A percentile compares a stretch with the other conserved stretches of the same genome.
Conservation (phyloP, 2,888 invertebrate species). For the Hybos culiciformis region DNA sequence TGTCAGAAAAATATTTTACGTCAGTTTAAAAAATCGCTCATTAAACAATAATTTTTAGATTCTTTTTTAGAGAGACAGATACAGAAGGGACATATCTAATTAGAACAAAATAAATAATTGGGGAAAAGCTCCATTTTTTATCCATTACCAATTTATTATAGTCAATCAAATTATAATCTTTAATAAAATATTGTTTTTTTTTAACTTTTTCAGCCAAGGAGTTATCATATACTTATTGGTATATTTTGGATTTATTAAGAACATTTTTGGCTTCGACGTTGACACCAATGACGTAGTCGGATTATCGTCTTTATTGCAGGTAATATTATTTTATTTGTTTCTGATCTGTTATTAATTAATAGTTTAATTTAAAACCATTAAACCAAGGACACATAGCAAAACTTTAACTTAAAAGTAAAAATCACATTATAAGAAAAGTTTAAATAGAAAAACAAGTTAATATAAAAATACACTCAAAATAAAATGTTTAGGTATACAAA, state of each 20-base stretch:
- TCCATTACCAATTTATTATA: conserved; percentile 1
- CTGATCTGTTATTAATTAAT: not conserved
- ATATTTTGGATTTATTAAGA: conserved; percentile 65
- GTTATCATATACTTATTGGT: conserved; percentile 78
- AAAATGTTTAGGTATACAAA: not conserved
- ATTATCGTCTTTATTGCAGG: conserved; percentile 72
- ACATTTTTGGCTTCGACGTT: conserved; percentile 55
- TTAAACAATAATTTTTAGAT: too few relatives aligned
- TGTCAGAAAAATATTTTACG: too few relatives aligned
- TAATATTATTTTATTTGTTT: conserved; percentile 25
- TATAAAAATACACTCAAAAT: too few relatives aligned
- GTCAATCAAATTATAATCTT: not conserved
- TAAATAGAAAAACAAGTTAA: too few relatives aligned
- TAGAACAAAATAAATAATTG: conserved; percentile 3
- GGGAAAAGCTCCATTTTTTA: not conserved
- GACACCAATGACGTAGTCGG: conserved; percentile 51
- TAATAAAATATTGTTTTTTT: not conserved
- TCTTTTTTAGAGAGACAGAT: too few relatives aligned
- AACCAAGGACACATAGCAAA: too few relatives aligned
- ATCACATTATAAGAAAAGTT: too few relatives aligned
- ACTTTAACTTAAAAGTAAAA: too few relatives aligned
- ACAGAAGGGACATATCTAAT: too few relatives aligned
- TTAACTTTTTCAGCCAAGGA: conserved; percentile 60
- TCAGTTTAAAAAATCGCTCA: too few relatives aligned
- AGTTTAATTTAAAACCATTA: not conserved